Percentiles rank a stretch among this genome's conserved stretches.
These are phyloP conservation scores for Bicyclus anynana DNA, from an alignment of 1,140 invertebrate genomes.

Conservation along the genomic window DNA sequence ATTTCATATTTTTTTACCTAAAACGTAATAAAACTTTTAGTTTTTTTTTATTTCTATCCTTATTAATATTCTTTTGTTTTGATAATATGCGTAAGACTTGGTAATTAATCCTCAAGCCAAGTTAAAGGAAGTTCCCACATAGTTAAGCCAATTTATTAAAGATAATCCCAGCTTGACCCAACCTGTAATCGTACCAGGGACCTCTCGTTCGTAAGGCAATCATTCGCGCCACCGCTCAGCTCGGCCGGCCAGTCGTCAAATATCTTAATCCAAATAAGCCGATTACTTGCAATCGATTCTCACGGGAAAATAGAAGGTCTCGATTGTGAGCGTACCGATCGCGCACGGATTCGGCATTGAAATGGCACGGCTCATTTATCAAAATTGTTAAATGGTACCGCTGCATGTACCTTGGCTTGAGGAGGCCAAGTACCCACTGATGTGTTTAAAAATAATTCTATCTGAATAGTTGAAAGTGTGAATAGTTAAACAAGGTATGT, in stretches of 20 bases:
- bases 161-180: too few species aligned
- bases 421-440: too few species aligned
- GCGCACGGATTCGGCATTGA: conserved; percentile 25
- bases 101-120: too few species aligned
- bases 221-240: not conserved
- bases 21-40: too few species aligned
- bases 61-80: too few species aligned
- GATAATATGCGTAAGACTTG: too few species aligned
- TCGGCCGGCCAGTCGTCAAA: not conserved
- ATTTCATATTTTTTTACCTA: too few species aligned
- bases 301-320: conserved; percentile 33
- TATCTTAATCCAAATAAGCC: conserved; percentile 16
- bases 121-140: not conserved
- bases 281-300: conserved; percentile 26
- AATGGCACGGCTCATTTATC: conserved; percentile 20
- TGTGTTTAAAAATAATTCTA: too few species aligned
- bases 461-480: too few species aligned
- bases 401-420: not conserved
- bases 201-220: not conserved
- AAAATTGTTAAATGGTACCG: conserved; percentile 8
- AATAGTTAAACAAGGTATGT: too few species aligned
- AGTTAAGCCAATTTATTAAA: too few species aligned
- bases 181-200: not conserved
- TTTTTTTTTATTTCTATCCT: too few species aligned
- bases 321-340: conserved; percentile 5